A percentile compares a stretch with the other conserved stretches of the same genome.
Conservation (phyloP, 2,113 vertebrate species). For the Xiphophorus couchianus region DNA sequence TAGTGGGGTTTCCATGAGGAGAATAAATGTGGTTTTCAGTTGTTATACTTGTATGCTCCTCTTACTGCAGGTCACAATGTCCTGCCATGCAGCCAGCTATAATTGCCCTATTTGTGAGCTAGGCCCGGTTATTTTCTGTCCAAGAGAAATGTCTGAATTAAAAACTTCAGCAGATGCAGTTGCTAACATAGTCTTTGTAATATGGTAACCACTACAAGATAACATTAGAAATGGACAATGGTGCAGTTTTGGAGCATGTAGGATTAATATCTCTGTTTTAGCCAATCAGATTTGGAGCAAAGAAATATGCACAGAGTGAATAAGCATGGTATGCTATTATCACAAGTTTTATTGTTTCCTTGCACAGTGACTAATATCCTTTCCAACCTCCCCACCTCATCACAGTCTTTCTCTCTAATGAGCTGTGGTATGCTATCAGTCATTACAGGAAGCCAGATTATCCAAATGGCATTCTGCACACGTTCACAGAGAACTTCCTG, state of each 20-base stretch:
- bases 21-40: not conserved
- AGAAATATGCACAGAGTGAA: not conserved
- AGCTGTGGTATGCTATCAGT: conserved; percentile 78
- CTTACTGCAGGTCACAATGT: conserved; percentile 42
- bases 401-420: conserved; percentile 68
- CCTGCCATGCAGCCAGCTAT: conserved; percentile 29
- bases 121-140: not conserved
- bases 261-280: conserved; percentile 5
- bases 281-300: conserved; percentile 11
- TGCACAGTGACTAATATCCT: conserved; percentile 56
- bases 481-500: conserved; percentile 79
- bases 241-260: not conserved
- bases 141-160: not conserved
- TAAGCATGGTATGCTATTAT: conserved; percentile 28
- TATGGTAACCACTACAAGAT: not conserved
- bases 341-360: conserved; percentile 52
- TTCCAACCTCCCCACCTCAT: conserved; percentile 18
- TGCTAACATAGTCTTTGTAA: no score
- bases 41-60: conserved; percentile 3
- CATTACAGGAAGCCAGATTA: conserved; percentile 83
- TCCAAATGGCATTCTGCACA: conserved; percentile 76
- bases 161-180: no score
- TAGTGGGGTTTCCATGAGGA: no score
- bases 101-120: conserved; percentile 2
- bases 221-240: not conserved